Conservation (phyloP, 2,113 vertebrate species). For the Cryptotis parvus region DNA sequence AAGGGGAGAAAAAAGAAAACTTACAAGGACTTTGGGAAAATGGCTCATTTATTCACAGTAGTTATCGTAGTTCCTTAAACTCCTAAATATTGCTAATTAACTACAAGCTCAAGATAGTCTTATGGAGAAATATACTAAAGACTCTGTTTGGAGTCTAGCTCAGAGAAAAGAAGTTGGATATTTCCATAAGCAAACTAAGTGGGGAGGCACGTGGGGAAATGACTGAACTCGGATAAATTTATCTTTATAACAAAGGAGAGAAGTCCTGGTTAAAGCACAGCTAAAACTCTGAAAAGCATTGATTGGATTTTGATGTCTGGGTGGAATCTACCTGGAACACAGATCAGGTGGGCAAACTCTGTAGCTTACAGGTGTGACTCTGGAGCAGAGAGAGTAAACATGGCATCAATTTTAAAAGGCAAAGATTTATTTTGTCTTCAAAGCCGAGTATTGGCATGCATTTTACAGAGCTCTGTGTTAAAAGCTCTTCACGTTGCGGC, state of each 20-base stretch:
- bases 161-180: not conserved
- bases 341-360: not conserved
- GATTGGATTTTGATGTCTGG: not conserved
- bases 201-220: too few relatives aligned
- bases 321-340: not conserved
- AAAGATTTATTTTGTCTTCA: not conserved
- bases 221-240: too few relatives aligned
- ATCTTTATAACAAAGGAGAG: not conserved
- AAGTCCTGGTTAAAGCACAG: not conserved
- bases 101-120: not conserved
- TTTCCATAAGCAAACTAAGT: not conserved
- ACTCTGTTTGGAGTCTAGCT: not conserved
- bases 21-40: not conserved
- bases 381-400: not conserved
- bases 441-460: not conserved
- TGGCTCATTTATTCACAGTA: not conserved
- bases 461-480: not conserved
- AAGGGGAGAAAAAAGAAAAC: not conserved
- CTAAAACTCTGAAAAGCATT: not conserved
- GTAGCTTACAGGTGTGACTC: not conserved
- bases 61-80: not conserved
- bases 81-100: not conserved
- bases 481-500: not conserved
- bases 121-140: too few relatives aligned
- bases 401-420: not conserved